phyloP scores from a whole-genome alignment of 2,888 invertebrate genomes.

The Bellardia pandia region DNA sequence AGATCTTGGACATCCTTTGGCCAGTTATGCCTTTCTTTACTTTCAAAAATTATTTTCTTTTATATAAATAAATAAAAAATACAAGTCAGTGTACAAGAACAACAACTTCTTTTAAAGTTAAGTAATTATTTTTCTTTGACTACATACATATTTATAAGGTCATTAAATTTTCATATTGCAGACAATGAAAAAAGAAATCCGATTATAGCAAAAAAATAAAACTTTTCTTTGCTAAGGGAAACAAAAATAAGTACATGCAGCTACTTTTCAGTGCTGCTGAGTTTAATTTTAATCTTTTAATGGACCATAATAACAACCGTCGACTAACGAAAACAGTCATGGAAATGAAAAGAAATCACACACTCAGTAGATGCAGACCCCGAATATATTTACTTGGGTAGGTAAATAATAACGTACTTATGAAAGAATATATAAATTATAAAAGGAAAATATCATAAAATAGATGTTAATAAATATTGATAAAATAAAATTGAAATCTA shows the following conservation, averaged over 20 bases:
- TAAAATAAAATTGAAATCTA: too few species aligned
- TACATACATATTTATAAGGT: not conserved
- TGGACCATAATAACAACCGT: slow-evolving; percentile 39
- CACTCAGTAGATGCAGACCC: too few species aligned
- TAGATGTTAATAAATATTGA: too few species aligned
- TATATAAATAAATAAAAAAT: too few species aligned
- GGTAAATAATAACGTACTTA: too few species aligned
- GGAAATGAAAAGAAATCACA: not conserved
- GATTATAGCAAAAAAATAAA: slow-evolving; percentile 17
- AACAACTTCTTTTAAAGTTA: not conserved
- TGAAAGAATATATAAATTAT: too few species aligned
- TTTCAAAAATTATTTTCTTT: too few species aligned
- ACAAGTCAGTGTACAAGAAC: not conserved
- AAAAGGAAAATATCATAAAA: too few species aligned
- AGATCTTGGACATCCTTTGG: too few species aligned
- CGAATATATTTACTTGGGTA: too few species aligned
- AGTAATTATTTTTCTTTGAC: not conserved
- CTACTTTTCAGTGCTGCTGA: not conserved
- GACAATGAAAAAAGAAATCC: slow-evolving; percentile 34
- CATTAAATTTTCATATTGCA: slow-evolving; percentile 43
- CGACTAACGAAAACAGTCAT: not conserved
- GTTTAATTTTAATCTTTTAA: slow-evolving; percentile 63
- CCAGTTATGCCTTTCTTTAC: too few species aligned
- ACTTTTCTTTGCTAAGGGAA: not conserved
- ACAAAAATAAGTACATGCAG: not conserved